phyloP scores from a whole-genome alignment of 2,888 invertebrate genomes.

The Spodoptera picta region DNA sequence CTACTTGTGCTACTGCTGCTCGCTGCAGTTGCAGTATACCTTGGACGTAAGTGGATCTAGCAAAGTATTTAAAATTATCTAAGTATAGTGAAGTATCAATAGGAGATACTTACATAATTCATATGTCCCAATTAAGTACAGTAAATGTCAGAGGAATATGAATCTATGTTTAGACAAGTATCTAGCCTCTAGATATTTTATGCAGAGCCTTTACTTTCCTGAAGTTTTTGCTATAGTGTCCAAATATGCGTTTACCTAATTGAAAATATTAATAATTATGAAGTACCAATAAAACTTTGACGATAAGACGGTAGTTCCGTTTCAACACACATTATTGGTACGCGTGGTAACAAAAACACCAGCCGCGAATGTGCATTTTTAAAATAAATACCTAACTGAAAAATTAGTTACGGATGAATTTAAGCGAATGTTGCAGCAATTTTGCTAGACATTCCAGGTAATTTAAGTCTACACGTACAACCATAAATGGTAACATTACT shows the following conservation, averaged over 20 bases:
- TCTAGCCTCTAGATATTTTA: no score
- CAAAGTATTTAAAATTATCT: no score
- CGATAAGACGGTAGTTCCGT: slow-evolving; percentile 9
- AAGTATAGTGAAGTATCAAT: no score
- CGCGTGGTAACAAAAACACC: slow-evolving; percentile 20
- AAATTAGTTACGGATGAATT: slow-evolving; percentile 29
- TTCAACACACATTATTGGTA: slow-evolving; percentile 15
- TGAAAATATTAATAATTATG: no score
- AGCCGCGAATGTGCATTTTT: slow-evolving; percentile 15
- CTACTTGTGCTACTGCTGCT: slow-evolving; percentile 93
- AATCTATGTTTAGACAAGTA: no score
- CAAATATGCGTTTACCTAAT: no score
- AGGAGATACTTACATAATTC: no score
- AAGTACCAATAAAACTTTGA: slow-evolving; percentile 10
- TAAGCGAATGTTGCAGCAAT: slow-evolving; percentile 41
- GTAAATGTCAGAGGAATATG: no score
- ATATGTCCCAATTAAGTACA: no score
- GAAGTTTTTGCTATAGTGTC: slow-evolving; percentile 36
- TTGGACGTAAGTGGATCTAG: slow-evolving; percentile 87
- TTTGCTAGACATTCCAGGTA: slow-evolving; percentile 55
- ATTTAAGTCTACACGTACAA: slow-evolving; percentile 58
- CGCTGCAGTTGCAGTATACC: slow-evolving; percentile 88
- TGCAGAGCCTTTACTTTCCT: slow-evolving; percentile 1
- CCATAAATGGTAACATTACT: slow-evolving; percentile 59
- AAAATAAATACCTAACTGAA: slow-evolving; percentile 12